A percentile compares a stretch with the other conserved stretches of the same genome.
Conservation (phyloP, 2,888 invertebrate species). For the Scaeva pyrastri region DNA sequence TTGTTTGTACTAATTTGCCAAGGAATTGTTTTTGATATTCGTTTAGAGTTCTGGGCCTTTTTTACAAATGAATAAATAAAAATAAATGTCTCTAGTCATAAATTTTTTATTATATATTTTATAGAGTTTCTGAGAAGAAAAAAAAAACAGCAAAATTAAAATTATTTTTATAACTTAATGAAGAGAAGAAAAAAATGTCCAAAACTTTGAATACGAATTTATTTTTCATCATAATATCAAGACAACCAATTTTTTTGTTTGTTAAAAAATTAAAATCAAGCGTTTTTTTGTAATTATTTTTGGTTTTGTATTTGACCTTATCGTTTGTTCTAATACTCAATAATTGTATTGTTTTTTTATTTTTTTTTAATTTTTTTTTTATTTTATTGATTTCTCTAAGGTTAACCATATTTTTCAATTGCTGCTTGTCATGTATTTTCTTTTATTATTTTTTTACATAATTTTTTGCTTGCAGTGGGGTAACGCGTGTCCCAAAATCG, state of each 20-base stretch:
- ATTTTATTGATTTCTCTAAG: constrained; percentile 49
- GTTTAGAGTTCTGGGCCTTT: constrained; percentile 75
- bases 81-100: constrained; percentile 35
- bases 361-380: constrained; percentile 36
- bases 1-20: constrained; percentile 61
- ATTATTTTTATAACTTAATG: constrained; percentile 57
- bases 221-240: constrained; percentile 49
- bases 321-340: constrained; percentile 30
- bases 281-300: constrained; percentile 74
- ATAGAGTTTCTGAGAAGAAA: constrained; percentile 31
- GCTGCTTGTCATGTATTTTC: constrained; percentile 79
- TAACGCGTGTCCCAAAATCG: constrained; percentile 93
- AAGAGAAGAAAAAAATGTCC: constrained; percentile 80
- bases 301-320: constrained; percentile 61
- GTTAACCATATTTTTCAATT: constrained; percentile 77
- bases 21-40: constrained; percentile 60
- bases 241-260: constrained; percentile 67
- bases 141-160: constrained; percentile 69
- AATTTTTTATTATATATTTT: constrained; percentile 56
- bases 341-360: constrained; percentile 22
- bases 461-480: constrained; percentile 91
- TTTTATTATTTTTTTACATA: constrained; percentile 75
- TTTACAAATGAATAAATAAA: no score
- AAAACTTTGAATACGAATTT: constrained; percentile 84
- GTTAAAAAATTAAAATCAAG: constrained; percentile 68